These are phyloP conservation scores for Nemapogon koenigi DNA, from an alignment of 2,888 invertebrate genomes.

Conservation along the genomic window DNA sequence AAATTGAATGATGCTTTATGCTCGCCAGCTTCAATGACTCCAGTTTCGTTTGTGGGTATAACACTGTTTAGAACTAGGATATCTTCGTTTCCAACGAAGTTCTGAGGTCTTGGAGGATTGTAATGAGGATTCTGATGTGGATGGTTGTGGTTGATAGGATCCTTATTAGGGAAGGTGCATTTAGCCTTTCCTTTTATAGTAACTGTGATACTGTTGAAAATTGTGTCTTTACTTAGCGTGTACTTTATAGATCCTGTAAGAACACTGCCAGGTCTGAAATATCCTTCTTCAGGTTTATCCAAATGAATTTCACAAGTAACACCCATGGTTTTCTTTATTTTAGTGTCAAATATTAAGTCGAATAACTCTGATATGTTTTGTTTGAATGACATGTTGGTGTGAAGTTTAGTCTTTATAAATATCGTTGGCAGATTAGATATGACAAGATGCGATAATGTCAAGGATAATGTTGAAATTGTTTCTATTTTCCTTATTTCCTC, in stretches of 20 bases:
- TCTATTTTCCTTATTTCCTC: too few species aligned
- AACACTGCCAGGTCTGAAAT: not conserved
- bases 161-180: not conserved
- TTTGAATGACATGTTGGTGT: too few species aligned
- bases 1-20: conserved; percentile 3
- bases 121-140: not conserved
- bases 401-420: too few species aligned
- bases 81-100: conserved; percentile 1
- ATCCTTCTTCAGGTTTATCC: not conserved
- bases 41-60: not conserved
- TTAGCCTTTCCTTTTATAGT: conserved; percentile 2
- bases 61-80: not conserved
- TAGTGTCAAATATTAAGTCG: too few species aligned
- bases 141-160: not conserved
- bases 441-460: too few species aligned
- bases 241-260: conserved; percentile 2
- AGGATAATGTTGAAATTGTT: too few species aligned
- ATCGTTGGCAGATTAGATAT: too few species aligned
- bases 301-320: conserved; percentile 6
- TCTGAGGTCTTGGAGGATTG: not conserved
- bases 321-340: conserved; percentile 4
- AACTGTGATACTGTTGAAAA: not conserved
- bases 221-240: not conserved
- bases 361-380: too few species aligned
- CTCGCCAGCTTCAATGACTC: not conserved